Base-by-base conservation (phyloP, 2,888 invertebrate genomes). In the Amiota mariae region DNA sequence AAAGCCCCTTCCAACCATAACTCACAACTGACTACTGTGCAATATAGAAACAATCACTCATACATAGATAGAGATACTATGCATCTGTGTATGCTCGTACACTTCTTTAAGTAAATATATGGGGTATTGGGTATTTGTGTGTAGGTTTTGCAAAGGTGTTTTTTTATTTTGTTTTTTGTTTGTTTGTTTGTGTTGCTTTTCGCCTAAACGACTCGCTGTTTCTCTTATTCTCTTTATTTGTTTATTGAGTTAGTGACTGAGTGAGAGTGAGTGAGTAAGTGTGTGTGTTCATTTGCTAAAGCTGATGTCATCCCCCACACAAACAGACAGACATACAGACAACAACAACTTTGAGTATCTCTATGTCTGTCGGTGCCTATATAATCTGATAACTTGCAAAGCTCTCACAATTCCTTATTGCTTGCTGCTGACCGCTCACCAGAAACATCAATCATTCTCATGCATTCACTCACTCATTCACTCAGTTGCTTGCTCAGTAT, bases 301-400 rank as follows among this genome's bases (percentile, higher is more conserved):
- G 85, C 85, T 85, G 83, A 83, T 83, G 83, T 83, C 83, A 85
- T 85, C 82, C 81, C 77, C 78, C 76, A n/a, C n/a, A n/a, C 72
- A 78, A 76, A 78, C 73, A 66, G 3, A 66, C 47, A 48, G 10
- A 47, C 24, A 51, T 11, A 67, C 71, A 76, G 56, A 56, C 64
- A 57, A 47, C 57, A 70, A 18, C 48, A 64, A 18, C 72, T 72
- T 71, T 76, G n/a, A 20, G 6, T 6, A 36, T 6, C 3, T 6
- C 36, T 36, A 36, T 36, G 36, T 6, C 36, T 36, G 36, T 71
- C 56, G 20, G 18, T 36, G 15, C 10, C 70, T 36, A 59, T 57
- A 46, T 46, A 12, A 18, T 57, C 36, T 6, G 36, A 36, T 36
- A 36, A 36, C 36, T 36, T 36, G 36, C 36, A 36, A 70, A n/a